Base-by-base conservation (phyloP, 2,888 invertebrate genomes). In the Ligdia adustata region DNA sequence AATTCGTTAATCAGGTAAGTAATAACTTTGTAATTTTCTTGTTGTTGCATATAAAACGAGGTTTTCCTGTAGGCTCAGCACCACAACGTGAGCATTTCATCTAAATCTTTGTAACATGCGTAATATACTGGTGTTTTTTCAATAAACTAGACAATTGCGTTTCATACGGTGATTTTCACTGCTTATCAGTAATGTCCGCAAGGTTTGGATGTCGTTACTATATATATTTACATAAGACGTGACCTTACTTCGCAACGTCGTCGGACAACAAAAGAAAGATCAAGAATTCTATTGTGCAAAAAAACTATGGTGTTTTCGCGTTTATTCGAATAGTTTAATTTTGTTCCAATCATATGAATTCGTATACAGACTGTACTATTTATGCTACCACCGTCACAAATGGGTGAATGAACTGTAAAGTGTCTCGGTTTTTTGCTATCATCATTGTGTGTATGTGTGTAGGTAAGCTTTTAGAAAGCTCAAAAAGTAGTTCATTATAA, bases 1-100 rank as follows among this genome's bases (percentile, higher is more conserved):
- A 52, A 57, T 69, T 71, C 62, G 63, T 63, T 67, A 66, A 58
- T 62, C 69, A 71, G 79, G 86, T 87, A 67, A 85, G 83, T 79
- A 33, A 39, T 37, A 32, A 40, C n/a, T n/a, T 1, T 6, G 12
- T 38, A 35, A 26, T 24, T 34, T 37, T 22, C 4, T 27, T 34
- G 15, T 31, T 53, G 33, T n/a, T 16, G 15, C 3, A 45, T 9
- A 16, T n/a, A 42, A 58, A 47, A 40, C 59, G 66, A 64, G 57
- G 63, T 57, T 60, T 60, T 58, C 54, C 60, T 56, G 62, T 60
- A 54, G 62, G 60, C 67, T 67, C 60, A 63, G 64, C 64, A 69
- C 83, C 64, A 69, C 85, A 87, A 83, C 82, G 85, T 87, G 86
- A 87, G 80, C 64, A 70, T 75, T 75, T 69, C 60, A 56, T 63